Base-by-base conservation (phyloP, 2,888 invertebrate genomes). In the Volucella inflata region DNA sequence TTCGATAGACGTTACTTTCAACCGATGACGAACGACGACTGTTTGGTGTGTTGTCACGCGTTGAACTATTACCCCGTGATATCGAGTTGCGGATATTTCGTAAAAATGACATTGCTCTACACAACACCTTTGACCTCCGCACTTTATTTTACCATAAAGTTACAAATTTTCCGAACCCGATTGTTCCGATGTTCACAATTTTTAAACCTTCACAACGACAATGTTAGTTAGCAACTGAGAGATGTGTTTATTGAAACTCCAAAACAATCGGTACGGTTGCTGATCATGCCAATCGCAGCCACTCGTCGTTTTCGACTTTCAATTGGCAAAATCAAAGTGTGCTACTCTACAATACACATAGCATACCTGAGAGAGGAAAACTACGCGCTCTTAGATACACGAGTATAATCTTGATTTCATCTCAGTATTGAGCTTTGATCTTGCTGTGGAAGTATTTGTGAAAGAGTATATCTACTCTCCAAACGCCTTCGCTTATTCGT, bases 31-130 rank as follows among this genome's bases (percentile, higher is more conserved):
- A 82, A 12, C 87, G 87, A 14, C 87, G 67, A 36, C 87, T 85
- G 55, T 90, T 91, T 2, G 91, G 91, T 17, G 91, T 91, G 57
- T 90, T 90, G 30, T 91, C 92, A 68, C 92, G 91, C 70, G 92
- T 90, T 21, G 90, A 89, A 87, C 90, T 91, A 88, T 89, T 90
- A 83, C 89, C 89, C 76, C 90, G 90, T 17, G 89, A 88, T 67
- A 91, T 88, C 55, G 91, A 90, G 60, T 90, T 89, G 79, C 91
- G 92, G 70, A 92, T 89, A 81, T 90, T 91, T 87, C 91, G 91
- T 88, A 92, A 90, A 88, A 92, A 92, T 80, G 91, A 91, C 91
- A 92, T 92, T 80, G 60, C 53, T 53, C 59, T 53, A 44, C 51
- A 51, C 12, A 60, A 21, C 21, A 50, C 38, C 42, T 46, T 51